Evolutionary conservation across 2,888 invertebrate species (phyloP).

Genomic region (Orthonychiurus folsomi): DNA sequence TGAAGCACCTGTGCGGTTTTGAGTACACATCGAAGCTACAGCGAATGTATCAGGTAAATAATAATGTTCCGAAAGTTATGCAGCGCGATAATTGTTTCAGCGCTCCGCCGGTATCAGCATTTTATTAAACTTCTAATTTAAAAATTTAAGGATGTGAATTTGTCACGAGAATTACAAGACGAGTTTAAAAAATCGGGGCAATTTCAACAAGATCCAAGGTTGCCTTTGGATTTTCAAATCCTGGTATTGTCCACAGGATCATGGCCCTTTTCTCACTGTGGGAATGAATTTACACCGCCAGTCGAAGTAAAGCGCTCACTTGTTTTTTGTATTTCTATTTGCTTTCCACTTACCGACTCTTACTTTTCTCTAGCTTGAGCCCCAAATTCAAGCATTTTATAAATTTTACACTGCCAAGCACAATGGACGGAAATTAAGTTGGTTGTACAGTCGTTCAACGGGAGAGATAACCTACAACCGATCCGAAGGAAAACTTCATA

Average conservation of each 20-base stretch:
- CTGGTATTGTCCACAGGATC: neutral
- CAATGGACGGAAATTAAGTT: constrained; percentile 24
- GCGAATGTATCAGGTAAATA: constrained; percentile 24
- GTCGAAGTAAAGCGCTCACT: neutral
- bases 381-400: constrained; percentile 14
- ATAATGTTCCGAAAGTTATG: neutral
- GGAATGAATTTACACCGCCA: neutral
- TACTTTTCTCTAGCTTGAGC: neutral
- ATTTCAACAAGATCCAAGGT: neutral
- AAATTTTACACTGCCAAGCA: constrained; percentile 25
- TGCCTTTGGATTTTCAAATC: neutral
- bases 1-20: constrained; percentile 27
- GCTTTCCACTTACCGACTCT: neutral
- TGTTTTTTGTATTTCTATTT: neutral
- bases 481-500: constrained; percentile 4
- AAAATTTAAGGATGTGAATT: neutral
- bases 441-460: constrained; percentile 24
- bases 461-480: constrained; percentile 20
- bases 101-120: neutral
- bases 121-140: neutral
- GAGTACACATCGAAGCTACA: constrained; percentile 27
- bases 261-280: neutral
- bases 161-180: neutral
- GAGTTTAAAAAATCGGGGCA: neutral
- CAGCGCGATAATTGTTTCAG: no score